Conservation (phyloP, 2,797 vertebrate species). For the Columba guinea region DNA sequence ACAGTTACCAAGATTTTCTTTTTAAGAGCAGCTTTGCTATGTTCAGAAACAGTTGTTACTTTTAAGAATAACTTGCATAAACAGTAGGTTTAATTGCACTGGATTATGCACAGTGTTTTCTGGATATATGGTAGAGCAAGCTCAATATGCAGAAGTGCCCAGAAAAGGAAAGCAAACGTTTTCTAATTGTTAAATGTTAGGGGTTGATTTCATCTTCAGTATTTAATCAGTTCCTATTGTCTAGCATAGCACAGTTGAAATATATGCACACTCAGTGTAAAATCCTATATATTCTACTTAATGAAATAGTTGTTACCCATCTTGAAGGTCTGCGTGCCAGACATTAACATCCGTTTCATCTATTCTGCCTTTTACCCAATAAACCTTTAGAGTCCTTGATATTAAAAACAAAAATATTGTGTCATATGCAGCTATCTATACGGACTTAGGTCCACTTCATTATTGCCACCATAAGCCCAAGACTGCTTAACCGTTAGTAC, state of each 20-base stretch:
- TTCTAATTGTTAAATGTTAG: not conserved
- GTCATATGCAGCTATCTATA: not conserved
- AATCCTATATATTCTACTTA: not conserved
- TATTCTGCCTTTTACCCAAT: not conserved
- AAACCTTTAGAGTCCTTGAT: not conserved
- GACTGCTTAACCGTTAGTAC: not conserved
- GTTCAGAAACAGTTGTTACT: not conserved
- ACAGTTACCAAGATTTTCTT: not conserved
- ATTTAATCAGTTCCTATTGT: not conserved
- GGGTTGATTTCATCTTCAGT: not conserved
- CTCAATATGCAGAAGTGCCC: not conserved
- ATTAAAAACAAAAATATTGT: not conserved
- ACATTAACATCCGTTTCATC: not conserved
- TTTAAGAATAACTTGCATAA: conserved; percentile 28
- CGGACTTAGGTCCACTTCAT: accelerated
- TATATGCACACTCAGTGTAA: not conserved
- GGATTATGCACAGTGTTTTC: conserved; percentile 21
- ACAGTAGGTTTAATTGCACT: conserved; percentile 1
- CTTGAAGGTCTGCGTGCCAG: not conserved
- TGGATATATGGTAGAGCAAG: not conserved
- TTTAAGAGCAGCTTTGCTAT: conserved; percentile 3
- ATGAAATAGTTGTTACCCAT: not conserved
- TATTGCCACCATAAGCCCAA: not conserved
- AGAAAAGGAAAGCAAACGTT: not conserved
- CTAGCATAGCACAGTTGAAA: not conserved